Evolutionary conservation across 2,797 vertebrate genomes (phyloP), one percentile per base, ranked within the genome.

Genomic region (Perodicticus potto): DNA sequence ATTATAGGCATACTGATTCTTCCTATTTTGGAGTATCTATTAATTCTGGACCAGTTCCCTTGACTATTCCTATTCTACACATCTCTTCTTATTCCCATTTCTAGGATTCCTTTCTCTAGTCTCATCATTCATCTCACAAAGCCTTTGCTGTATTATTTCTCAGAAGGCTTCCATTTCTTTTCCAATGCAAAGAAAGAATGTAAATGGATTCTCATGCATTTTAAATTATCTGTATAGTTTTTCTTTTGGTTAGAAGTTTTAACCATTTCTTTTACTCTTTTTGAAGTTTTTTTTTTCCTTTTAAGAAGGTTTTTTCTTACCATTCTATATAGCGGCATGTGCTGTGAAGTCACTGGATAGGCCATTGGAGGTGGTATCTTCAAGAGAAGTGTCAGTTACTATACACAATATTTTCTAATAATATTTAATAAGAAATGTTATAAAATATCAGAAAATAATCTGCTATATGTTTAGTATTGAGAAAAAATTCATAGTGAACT

Each of bases 321-420:
- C 99, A 99, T 99, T 99, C 99, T 99, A 98, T 99, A 99, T 97
- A 99, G 98, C 99, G 99, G 99, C 99, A 99, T 99, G 99, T 99
- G 99, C 97, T 99, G 99, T 98, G 99, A 99, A 97, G 99, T 99
- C 98, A 99, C 97, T 96, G 99, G 99, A 97, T 99, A 99, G 97
- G 99, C 99, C 98, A 99, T 97, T 96, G 99, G 99, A 97, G 99
- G 98, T 94, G 99, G 99, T 98, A 99, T 99, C 99, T 98, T 97
- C 27, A 98, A 97, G 10, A 89, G 96, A 73, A 93, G 25, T 7
- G 32, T 83, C 80, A 97, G 74, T 97, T 91, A 95, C 53, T 76
- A 96, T 45, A 23, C n/a, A 7, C 5, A 43, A 90, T 17, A 80
- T 73, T 70, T 83, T 95, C 25, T 40, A 73, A 9, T 40, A 93